These are phyloP conservation scores for Oreochromis mossambicus DNA, from an alignment of 2,797 vertebrate genomes.

Conservation along the genomic window DNA sequence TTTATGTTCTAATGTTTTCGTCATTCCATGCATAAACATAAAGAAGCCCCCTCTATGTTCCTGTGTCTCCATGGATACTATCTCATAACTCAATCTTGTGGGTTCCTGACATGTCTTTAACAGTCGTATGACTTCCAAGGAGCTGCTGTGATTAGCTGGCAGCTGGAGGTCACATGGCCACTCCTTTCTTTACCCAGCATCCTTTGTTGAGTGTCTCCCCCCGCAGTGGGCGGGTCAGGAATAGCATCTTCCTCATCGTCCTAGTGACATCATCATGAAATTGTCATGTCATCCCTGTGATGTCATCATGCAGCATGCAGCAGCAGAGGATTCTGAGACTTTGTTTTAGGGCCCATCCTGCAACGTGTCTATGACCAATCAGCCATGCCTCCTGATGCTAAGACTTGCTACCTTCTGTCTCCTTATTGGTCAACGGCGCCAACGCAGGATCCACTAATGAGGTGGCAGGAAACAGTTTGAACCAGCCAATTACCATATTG, in stretches of 20 bases:
- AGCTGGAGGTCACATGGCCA: conserved; percentile 2
- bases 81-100: not conserved
- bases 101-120: conserved; percentile 2
- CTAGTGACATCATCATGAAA: conserved; percentile 44
- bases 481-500: conserved; percentile 99
- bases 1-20: conserved; percentile 11
- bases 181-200: conserved; percentile 5
- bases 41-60: conserved; percentile 25
- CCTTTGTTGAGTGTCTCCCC: not conserved
- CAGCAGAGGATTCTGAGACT: conserved; percentile 77
- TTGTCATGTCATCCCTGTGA: conserved; percentile 7
- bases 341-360: conserved; percentile 41
- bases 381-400: conserved; percentile 55
- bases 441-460: conserved; percentile 95
- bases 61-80: conserved; percentile 27
- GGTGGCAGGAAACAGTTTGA: conserved; percentile 96
- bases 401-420: conserved; percentile 84
- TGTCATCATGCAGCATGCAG: conserved; percentile 89
- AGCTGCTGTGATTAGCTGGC: conserved; percentile 40
- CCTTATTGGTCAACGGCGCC: conserved; percentile 93
- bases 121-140: conserved; percentile 18
- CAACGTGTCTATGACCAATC: not conserved
- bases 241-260: conserved; percentile 54
- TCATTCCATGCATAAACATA: conserved; percentile 45
- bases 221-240: not conserved